Base-by-base conservation (phyloP, 92 coral and sea anemone species). In the Bergia puertoricense region DNA sequence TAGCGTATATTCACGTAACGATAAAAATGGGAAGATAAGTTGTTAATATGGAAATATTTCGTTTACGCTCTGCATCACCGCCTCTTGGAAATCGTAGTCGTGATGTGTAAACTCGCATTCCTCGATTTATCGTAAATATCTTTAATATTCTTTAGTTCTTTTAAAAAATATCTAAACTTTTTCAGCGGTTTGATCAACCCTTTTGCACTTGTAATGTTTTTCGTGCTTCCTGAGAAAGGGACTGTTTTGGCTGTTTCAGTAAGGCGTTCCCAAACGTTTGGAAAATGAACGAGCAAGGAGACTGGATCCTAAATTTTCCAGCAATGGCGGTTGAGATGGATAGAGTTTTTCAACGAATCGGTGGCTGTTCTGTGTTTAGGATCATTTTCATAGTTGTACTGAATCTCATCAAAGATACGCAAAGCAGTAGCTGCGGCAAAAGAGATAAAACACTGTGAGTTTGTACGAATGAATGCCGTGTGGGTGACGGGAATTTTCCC, bases 261-360 rank as follows among this genome's bases (percentile, higher is more conserved):
- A 74, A 74, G 78, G 78, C 78, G 78, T 74, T 74, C 78, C 78
- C 0, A 39, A 38, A 42, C 78, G 11, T 40, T 74, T 13, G 6
- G 46, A 14, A 39, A 18, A 37, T 39, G 78, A 74, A 74, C 78
- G 78, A 74, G 78, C n/a, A 74, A 40, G 78, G 44, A 74, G 78
- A 38, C 78, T 74, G 78, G 78, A 42, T 38, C 78, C 78, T 74
- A 74, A 40, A 74, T 9, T 18, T 23, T 11, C 6, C 77, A 72
- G 76, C 1, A 15, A 36, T 74, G 77, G 77, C 46, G 77, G 44
- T 46, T 1, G 6, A 30, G 44, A 39, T 8, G 45, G 42, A 37
- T 16, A 22, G 5, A 36, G 14, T 37, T 37, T 13, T 23, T 54
- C 59, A 6, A 62, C 8, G 69, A 22, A 62, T 18, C 2, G n/a